phyloP scores from a whole-genome alignment of 2,888 invertebrate genomes.

The Cabera pusaria region DNA sequence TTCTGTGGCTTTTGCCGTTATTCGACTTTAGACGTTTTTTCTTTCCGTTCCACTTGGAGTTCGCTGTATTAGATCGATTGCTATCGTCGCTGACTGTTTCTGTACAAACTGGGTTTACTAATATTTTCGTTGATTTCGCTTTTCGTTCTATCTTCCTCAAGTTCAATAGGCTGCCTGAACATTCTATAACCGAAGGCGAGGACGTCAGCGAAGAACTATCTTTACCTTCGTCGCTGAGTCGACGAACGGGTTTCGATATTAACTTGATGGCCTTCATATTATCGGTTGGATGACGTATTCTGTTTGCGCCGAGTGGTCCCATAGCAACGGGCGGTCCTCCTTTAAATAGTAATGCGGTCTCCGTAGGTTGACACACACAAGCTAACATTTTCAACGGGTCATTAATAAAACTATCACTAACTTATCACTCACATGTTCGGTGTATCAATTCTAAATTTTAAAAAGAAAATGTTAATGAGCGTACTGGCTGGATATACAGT shows the following conservation, averaged over 20 bases:
- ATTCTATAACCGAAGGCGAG: slow-evolving; percentile 58
- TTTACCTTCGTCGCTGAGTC: slow-evolving; percentile 57
- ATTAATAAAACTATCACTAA: slow-evolving; percentile 53
- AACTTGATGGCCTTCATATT: slow-evolving; percentile 64
- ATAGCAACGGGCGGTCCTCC: slow-evolving; percentile 79
- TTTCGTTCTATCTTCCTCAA: slow-evolving; percentile 73
- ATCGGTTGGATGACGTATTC: slow-evolving; percentile 62
- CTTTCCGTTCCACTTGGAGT: slow-evolving; percentile 72
- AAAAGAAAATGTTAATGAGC: slow-evolving; percentile 8
- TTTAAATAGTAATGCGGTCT: slow-evolving; percentile 80
- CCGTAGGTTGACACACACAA: slow-evolving; percentile 86
- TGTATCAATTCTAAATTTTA: slow-evolving; percentile 35
- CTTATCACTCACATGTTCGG: slow-evolving; percentile 62
- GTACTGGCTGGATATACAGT: slow-evolving; percentile 50
- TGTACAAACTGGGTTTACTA: slow-evolving; percentile 75
- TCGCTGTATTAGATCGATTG: slow-evolving; percentile 60
- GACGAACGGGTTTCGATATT: slow-evolving; percentile 53
- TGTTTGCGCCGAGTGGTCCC: slow-evolving; percentile 79
- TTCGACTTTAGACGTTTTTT: slow-evolving; percentile 72
- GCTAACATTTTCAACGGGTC: slow-evolving; percentile 84
- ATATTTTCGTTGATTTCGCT: slow-evolving; percentile 76
- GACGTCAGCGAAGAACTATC: slow-evolving; percentile 61
- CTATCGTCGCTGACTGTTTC: slow-evolving; percentile 74
- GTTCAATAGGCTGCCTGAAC: slow-evolving; percentile 66
- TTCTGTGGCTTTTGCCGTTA: slow-evolving; percentile 46